Conservation (phyloP, 2,797 vertebrate genomes). For the Steatocranus sp. region DNA sequence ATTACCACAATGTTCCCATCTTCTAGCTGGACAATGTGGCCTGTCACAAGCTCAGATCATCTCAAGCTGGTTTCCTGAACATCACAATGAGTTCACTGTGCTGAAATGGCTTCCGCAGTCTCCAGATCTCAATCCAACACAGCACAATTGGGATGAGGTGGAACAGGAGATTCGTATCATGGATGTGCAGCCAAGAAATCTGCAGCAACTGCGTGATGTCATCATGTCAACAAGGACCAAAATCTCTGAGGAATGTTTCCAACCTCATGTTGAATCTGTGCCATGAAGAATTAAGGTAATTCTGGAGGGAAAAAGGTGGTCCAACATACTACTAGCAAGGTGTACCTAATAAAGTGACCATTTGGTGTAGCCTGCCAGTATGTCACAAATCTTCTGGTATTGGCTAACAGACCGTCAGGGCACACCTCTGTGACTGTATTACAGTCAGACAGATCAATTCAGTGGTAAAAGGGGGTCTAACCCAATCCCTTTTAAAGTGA, state of each 20-base stretch:
- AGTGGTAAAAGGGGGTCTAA: background rate
- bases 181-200: background rate
- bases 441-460: background rate
- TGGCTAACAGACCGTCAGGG: background rate
- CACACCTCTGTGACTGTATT: background rate
- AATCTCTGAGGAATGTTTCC: background rate
- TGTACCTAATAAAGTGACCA: background rate
- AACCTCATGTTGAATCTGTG: background rate
- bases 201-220: background rate
- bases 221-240: background rate
- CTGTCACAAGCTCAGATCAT: background rate
- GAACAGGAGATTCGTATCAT: background rate
- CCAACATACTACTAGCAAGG: background rate
- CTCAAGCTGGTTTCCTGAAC: background rate
- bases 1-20: background rate
- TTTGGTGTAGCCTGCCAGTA: background rate
- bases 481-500: background rate
- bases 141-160: background rate
- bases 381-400: background rate
- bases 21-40: background rate
- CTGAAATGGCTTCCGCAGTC: background rate
- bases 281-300: background rate
- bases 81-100: background rate
- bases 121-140: background rate
- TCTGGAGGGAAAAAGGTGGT: accelerated